Evolutionary conservation across 2,888 invertebrate species (phyloP).

Genomic region (Pristionchus japonicus): DNA sequence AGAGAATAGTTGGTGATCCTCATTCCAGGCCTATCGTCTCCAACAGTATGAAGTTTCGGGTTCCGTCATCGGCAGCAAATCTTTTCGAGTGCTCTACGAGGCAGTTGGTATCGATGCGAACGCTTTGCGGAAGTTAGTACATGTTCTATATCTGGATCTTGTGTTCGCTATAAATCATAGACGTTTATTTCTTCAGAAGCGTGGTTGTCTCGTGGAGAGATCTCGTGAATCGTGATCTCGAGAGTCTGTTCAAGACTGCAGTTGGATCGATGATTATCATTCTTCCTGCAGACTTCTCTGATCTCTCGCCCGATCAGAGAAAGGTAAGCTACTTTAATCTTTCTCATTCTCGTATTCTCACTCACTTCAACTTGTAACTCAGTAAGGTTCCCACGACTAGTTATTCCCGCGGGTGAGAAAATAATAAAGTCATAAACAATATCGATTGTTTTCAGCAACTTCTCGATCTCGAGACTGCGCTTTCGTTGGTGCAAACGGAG

Average conservation of each 20-base stretch:
- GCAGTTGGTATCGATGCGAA: constrained; percentile 67
- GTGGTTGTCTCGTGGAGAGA: constrained; percentile 71
- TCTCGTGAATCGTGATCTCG: constrained; percentile 61
- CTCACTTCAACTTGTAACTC: neutral
- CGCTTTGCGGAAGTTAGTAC: constrained; percentile 58
- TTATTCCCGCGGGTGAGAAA: neutral
- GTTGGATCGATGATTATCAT: constrained; percentile 72
- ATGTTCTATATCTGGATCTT: too few relatives aligned
- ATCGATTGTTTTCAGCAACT: constrained; percentile 57
- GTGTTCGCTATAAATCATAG: too few relatives aligned
- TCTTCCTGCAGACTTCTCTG: constrained; percentile 66
- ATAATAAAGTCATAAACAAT: neutral
- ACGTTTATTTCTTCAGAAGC: constrained; percentile 53
- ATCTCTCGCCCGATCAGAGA: constrained; percentile 57
- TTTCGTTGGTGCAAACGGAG: constrained; percentile 61
- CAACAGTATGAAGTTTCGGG: constrained; percentile 72
- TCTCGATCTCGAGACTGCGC: constrained; percentile 58
- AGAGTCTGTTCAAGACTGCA: constrained; percentile 56
- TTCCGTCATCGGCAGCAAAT: constrained; percentile 65
- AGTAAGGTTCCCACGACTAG: neutral
- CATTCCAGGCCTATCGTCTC: constrained; percentile 68
- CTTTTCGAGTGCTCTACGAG: constrained; percentile 68
- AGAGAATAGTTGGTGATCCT: too few relatives aligned
- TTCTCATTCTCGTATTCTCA: neutral
- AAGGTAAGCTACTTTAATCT: constrained; percentile 51